Evolutionary conservation across 37 sponge, comb jelly and placozoan species (phyloP), one percentile per base, ranked within the genome.

Genomic region (Hormiphora californensis): DNA sequence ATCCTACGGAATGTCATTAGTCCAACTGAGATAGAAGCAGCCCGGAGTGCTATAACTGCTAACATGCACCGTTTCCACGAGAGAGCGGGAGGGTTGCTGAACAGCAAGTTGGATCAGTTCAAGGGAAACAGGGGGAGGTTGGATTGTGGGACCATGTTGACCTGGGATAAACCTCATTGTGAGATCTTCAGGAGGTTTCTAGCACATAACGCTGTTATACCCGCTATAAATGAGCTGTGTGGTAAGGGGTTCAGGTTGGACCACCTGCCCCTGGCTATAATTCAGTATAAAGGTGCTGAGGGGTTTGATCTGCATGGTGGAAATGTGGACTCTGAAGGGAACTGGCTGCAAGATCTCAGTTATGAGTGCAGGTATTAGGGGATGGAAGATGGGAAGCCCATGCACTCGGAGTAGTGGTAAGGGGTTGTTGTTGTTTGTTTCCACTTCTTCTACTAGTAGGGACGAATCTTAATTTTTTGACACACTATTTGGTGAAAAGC

Each of bases 211-310:
- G 46, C 40, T 11, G 81, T 73, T 40, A 33, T 73, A 11, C 81
- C 81, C 19, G 0, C 43, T 27, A 8, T 73, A 25, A 73, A 73
- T 73, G 81, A 73, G 25, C 25, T 73, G 22, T 73, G 81, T 41
- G 81, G 81, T 27, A 73, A 73, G 44, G 81, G 81, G 4, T 73
- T 43, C 44, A 73, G 81, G 81, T 41, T 73, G 81, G 81, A 73
- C 35, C 81, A 73, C 81, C 81, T 73, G 40, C 81, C 81, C 1
- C 22, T 73, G 81, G 25, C 81, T 4, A 73, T 73, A 73, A 73
- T 73, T 28, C 81, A 73, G 38, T 33, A 73, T 46, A 15, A 43
- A 41, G 35, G 43, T 27, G 81, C 81, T 12, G 81, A 73, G 46
- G 81, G 81, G 9, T 73, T 73, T 40, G 81, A 73, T 28, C 23